Conservation (phyloP, 2,797 vertebrate species). For the Sciurus carolinensis region DNA sequence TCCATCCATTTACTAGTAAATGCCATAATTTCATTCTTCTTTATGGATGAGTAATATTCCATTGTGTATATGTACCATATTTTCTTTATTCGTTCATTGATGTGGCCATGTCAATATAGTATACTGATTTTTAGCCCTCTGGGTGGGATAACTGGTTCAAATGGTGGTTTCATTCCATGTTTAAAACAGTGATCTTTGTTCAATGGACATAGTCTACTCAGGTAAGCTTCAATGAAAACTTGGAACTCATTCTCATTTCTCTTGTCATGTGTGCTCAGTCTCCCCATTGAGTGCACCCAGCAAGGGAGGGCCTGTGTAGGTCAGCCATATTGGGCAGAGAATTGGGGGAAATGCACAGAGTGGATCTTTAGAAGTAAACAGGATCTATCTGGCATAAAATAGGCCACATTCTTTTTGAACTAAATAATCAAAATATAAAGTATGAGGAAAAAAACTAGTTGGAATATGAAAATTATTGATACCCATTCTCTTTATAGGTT, state of each 20-base stretch:
- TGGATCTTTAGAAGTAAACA: neutral
- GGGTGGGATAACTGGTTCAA: no score
- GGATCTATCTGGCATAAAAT: neutral
- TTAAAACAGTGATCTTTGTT: neutral
- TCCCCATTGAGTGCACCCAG: neutral
- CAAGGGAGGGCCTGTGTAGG: neutral
- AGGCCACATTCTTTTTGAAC: conserved; percentile 5
- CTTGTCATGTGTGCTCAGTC: neutral
- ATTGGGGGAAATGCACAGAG: neutral
- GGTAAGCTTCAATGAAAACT: neutral
- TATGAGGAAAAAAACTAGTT: neutral
- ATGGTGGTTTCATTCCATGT: no score
- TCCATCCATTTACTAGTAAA: no score
- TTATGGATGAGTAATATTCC: no score
- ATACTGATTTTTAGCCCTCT: no score
- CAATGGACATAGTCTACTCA: neutral
- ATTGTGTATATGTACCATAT: no score
- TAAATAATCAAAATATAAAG: conserved; percentile 26
- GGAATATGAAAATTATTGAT: neutral
- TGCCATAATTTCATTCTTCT: no score
- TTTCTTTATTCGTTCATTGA: no score
- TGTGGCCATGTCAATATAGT: no score
- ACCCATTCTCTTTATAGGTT: neutral
- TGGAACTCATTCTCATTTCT: neutral
- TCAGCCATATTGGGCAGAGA: neutral